These are phyloP conservation scores for Brachyrhaphis roseni DNA, from an alignment of 2,797 vertebrate genomes.

Conservation along the genomic window DNA sequence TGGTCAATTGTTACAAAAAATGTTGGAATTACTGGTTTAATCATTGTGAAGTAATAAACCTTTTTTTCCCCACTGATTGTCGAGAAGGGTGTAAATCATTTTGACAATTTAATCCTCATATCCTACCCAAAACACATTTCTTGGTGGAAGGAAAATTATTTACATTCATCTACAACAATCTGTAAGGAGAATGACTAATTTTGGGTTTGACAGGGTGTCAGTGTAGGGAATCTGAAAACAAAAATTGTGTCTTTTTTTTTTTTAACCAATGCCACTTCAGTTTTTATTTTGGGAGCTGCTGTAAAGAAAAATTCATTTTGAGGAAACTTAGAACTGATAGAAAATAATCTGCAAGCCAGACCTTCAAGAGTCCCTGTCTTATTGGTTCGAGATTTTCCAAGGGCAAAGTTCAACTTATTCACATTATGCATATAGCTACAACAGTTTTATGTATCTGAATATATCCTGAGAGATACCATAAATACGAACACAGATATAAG, in stretches of 20 bases:
- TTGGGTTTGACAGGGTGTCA: not conserved
- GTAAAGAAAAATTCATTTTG: not conserved
- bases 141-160: not conserved
- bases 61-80: no score
- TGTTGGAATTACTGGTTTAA: not conserved
- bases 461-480: slow-evolving; percentile 3
- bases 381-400: not conserved
- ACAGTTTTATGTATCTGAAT: not conserved
- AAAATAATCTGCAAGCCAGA: not conserved
- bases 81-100: not conserved
- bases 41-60: no score
- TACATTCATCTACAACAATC: not conserved
- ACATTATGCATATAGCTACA: not conserved
- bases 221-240: not conserved
- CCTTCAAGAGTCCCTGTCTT: not conserved
- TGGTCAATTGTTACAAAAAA: not conserved
- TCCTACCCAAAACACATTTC: not conserved
- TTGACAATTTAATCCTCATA: not conserved
- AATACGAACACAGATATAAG: slow-evolving; percentile 13
- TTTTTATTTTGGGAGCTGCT: not conserved
- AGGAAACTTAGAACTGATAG: not conserved
- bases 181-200: not conserved
- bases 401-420: not conserved
- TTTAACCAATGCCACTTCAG: not conserved
- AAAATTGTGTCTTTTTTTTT: not conserved